Base-by-base conservation (phyloP, 2,113 vertebrate genomes). In the Synodontis membranacea region DNA sequence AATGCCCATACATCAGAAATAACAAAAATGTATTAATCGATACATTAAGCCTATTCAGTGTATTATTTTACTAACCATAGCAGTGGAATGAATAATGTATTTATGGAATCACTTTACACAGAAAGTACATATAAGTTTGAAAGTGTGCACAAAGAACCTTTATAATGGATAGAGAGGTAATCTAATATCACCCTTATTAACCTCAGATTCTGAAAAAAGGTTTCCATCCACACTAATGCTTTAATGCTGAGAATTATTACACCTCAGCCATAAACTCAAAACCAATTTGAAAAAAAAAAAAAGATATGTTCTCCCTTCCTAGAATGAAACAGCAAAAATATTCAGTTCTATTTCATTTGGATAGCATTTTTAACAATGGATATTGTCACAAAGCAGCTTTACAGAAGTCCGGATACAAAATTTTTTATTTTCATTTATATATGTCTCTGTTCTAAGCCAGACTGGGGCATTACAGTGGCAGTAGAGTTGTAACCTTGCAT, bases 151-250 rank as follows among this genome's bases (percentile, higher is more conserved):
- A 58, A 85, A 28, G 60, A 82, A 83, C 70, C 39, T 68, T 23
- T 72, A 86, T 86, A 88, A 88, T 88, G 85, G 54, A 88, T 66
- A 39, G 46, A 82, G 79, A 70, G 34, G 75, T 78, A 85, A 84
- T 88, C 84, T 64, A 85, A 84, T 84, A 87, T 88, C 85, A 83
- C 60, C 83, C 82, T 90, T 90, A 90, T 86, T 90, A 88, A 88
- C 85, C 85, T 87, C 72, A 66, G 21, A 82, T 85, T 64, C 82
- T 28, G 23, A 79, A 80, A 79, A 80, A 74, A 78, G 42, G 42
- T 74, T 62, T 88, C 83, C 80, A 89, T 84, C 80, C 83, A 56
- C 56, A 56, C 80, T 88, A 80, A 87, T 85, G 64, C 87, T 80
- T 85, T 83, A 86, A 83, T 85, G 85, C 78, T 80, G 17, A 66